Evolutionary conservation across 1,140 invertebrate genomes (phyloP).

Genomic region (Proales similis): DNA sequence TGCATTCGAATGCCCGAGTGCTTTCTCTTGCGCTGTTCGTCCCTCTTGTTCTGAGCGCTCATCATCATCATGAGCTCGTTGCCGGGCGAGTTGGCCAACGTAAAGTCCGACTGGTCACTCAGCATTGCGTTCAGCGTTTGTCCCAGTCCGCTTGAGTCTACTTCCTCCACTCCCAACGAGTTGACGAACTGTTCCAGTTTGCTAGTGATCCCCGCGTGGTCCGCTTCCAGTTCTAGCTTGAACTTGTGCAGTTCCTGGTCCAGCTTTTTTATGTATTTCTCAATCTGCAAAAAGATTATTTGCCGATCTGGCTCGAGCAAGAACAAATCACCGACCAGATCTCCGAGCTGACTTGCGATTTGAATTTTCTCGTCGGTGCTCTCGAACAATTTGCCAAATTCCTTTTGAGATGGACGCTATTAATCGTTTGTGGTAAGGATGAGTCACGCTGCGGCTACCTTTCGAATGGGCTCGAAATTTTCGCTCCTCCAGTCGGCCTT

Average conservation of each 20-base stretch:
- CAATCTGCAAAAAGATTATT: constrained; percentile 53
- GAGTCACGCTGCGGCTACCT: constrained; percentile 45
- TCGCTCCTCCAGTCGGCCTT: constrained; percentile 70
- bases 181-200: constrained; percentile 68
- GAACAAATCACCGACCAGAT: constrained; percentile 59
- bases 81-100: not conserved
- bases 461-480: constrained; percentile 74
- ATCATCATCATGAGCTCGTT: constrained; percentile 27
- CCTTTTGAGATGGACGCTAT: constrained; percentile 49
- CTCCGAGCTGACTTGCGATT: constrained; percentile 84
- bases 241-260: constrained; percentile 90
- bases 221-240: constrained; percentile 94
- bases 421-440: constrained; percentile 17
- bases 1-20: too few species aligned
- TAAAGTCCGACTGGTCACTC: constrained; percentile 28
- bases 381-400: constrained; percentile 84
- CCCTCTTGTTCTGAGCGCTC: not conserved
- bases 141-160: too few species aligned
- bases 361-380: constrained; percentile 80
- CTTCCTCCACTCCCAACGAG: too few species aligned
- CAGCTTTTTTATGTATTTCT: constrained; percentile 78
- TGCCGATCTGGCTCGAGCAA: not conserved
- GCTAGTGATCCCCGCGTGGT: constrained; percentile 94
- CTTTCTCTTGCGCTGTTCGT: constrained; percentile 6
- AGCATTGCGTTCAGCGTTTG: constrained; percentile 9